Conservation (phyloP, 2,888 invertebrate species). For the Brenthis ino region DNA sequence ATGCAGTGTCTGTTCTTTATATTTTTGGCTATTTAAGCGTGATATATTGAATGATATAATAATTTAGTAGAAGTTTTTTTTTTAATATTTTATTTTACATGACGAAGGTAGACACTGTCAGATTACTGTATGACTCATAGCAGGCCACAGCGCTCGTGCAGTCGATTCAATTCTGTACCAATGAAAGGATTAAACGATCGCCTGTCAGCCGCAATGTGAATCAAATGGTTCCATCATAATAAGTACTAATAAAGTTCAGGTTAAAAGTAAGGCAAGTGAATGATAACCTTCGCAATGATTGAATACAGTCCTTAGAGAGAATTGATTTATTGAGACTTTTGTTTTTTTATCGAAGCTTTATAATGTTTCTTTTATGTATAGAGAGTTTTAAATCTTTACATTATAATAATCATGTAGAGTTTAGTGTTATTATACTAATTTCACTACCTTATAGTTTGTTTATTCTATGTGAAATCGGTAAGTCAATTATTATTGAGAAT, state of each 20-base stretch:
- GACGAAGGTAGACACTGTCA: slow-evolving; percentile 40
- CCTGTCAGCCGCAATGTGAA: slow-evolving; percentile 66
- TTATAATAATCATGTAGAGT: no score
- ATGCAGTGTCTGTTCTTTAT: no score
- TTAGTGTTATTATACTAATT: no score
- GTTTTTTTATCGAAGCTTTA: no score
- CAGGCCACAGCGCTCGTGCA: slow-evolving; percentile 59
- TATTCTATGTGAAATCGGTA: no score
- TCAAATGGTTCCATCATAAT: slow-evolving; percentile 65
- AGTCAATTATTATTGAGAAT: no score
- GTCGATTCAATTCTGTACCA: slow-evolving; percentile 53
- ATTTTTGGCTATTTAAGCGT: no score
- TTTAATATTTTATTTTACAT: slow-evolving; percentile 10
- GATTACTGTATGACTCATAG: slow-evolving; percentile 42
- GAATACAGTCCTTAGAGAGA: slow-evolving; percentile 26
- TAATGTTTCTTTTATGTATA: no score
- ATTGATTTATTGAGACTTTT: slow-evolving; percentile 7
- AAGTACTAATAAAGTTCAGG: slow-evolving; percentile 39
- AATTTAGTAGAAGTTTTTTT: neutral
- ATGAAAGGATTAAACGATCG: slow-evolving; percentile 67
- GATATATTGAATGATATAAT: neutral
- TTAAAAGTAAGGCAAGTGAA: slow-evolving; percentile 34
- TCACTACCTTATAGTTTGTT: no score
- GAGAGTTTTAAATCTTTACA: no score
- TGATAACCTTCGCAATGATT: slow-evolving; percentile 34